Base-by-base conservation (phyloP, 2,888 invertebrate genomes). In the Euproctis similis region DNA sequence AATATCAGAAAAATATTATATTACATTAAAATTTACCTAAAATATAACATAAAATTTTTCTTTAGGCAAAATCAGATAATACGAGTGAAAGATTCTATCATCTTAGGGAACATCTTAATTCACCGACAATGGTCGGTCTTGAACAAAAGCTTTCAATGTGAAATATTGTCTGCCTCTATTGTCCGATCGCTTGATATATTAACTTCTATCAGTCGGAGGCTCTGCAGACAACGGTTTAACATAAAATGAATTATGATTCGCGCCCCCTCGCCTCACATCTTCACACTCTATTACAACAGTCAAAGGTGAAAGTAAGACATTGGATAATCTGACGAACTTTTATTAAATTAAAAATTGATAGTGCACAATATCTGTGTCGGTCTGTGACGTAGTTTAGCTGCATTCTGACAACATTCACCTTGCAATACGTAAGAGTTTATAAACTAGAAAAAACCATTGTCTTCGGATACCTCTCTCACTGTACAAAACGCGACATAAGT, bases 111-210 rank as follows among this genome's bases (percentile, higher is more conserved):
- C 50, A 45, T 61, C 60, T 60, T 59, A 60, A 57, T 61, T 51
- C 51, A 34, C 34, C 31, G 41, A 61, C 61, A 62, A 59, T 51
- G 39, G 60, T 26, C 12, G 39, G 28, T 30, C 30, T 31, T 33
- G 57, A 63, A 63, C 62, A 62, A 62, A 52, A 53, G 53, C 43
- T 34, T 36, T 25, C 44, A 28, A 36, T 44, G 43, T 56, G 60
- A 62, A 64, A 62, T 64, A 64, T 64, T 46, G 62, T 51, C 41
- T 35, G 38, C 41, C 49, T 42, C 58, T 46, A 54, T 64, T 64
- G 64, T 64, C 61, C 61, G 48, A 32, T 24, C 24, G 33, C 28
- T 49, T 64, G 64, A 64, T 64, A 53, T 64, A 64, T 64, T 50
- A 59, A 54, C 53, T 57, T 34, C 42, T 44, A 44, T 40, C 47